Base-by-base conservation (phyloP, 2,797 vertebrate species). In the Coluber constrictor region DNA sequence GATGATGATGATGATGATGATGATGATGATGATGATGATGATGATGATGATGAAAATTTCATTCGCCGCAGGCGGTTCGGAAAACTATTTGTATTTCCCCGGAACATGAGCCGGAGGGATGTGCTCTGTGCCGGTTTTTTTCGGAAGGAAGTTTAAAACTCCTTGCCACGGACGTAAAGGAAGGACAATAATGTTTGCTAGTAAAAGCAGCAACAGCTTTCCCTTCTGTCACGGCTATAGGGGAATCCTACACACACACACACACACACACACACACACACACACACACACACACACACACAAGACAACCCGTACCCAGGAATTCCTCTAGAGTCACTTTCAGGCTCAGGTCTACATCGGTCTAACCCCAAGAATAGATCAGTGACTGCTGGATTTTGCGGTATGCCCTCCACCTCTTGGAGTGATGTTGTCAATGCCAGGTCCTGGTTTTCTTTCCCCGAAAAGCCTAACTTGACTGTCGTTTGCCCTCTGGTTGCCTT, bases 331-430 rank as follows among this genome's bases (percentile, higher is more conserved):
- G 70, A 10, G 15, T 4, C 4, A 18, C 43, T 23, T 57, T n/a
- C 11, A 20, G 43, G 66, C 43, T 32, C 95, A 96, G 95, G 94
- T 96, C 95, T 94, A 56, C 29, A 9, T 11, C 3, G 32, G 29
- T 25, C 92, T 88, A 95, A 89, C 3, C 23, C 43, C 87, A 95
- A 95, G 96, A 86, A 96, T 96, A 96, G 96, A 96, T 94, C 59
- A 43, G 37, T 89, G 95, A 92, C 95, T 96, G 96, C 97, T 96
- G 97, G 96, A 97, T 97, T 96, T 98, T 96, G 97, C 95, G 96
- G 95, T 94, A 90, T 95, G 93, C 92, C 94, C 93, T 93, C 92
- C 96, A 93, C 95, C 29, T 94, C 95, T 95, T 92, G 92, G 88
- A 94, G 96, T 96, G 96, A 96, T 96, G 95, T 96, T 97, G 95